Evolutionary conservation across 2,888 invertebrate species (phyloP), one percentile per base, ranked within the genome.

Genomic region (Xiphydria camelus): DNA sequence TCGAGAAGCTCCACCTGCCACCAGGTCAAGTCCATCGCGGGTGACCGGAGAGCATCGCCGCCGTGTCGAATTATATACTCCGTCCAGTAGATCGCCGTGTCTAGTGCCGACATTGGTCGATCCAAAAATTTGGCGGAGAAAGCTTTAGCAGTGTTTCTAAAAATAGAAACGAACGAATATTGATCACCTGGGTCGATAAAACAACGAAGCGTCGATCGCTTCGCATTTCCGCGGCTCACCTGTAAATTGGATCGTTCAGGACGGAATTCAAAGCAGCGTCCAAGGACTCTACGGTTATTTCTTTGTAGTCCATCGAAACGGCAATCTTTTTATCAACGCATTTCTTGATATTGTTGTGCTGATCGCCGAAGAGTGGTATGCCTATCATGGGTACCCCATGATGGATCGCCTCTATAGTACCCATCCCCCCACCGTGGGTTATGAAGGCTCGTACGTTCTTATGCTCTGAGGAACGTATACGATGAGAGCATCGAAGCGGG

Each of bases 341-440:
- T 4, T 23, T 47, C 12, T 64, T 47, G 23, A 68, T 48, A 22
- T 74, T 73, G 4, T 49, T 47, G 34, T 59, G 4, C n/a, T n/a
- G n/a, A n/a, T n/a, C n/a, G n/a, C n/a, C n/a, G n/a, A n/a, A n/a
- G n/a, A n/a, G n/a, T n/a, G 73, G 73, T 19, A 73, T 51, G 14
- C 72, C 71, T 21, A 74, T 57, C 63, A 73, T 62, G 0, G 73
- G 74, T 1, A 73, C 66, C 1, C 62, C 72, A 15, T 52, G 70
- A 44, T 62, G 51, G 47, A 73, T 52, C 3, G 74, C 62, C 41
- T 75, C 73, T 39, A 68, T 68, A 3, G 64, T 63, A 4, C 73
- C 66, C 60, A 75, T 59, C 4, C 70, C 50, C 3, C 74, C 74
- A 3, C 73, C 70, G 9, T 75, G 74, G 4, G 71, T 73, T 31